Percentiles rank a stretch among this genome's conserved stretches.
Conservation (phyloP, 1,140 invertebrate genomes). For the Tetragnatha versicolor region DNA sequence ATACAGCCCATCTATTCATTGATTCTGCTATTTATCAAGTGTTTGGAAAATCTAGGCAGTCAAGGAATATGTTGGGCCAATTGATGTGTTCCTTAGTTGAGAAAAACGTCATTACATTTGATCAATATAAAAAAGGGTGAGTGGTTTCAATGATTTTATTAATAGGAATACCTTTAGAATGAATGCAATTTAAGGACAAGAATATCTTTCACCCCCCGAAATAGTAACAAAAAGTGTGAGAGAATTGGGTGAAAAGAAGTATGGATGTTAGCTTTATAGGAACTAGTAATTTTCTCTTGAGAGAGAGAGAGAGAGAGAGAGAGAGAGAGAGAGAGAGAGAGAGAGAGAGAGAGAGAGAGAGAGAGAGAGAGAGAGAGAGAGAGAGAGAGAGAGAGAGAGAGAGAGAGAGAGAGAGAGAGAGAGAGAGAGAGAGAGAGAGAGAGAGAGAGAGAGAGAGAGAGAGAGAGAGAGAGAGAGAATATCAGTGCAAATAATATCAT, state of each 20-base stretch:
- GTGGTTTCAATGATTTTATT: no score
- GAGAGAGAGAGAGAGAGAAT: slow-evolving; percentile 10
- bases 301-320: slow-evolving; percentile 16
- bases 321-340: slow-evolving; percentile 16
- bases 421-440: background rate
- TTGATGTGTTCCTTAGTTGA: slow-evolving; percentile 64
- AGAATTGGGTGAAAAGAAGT: no score
- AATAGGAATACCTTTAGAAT: no score
- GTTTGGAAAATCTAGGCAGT: slow-evolving; percentile 63
- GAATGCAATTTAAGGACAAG: no score
- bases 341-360: slow-evolving; percentile 16
- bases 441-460: slow-evolving; percentile 16
- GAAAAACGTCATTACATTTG: slow-evolving; percentile 61
- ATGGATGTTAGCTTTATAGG: no score
- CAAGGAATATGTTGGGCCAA: slow-evolving; percentile 63
- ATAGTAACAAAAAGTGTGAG: no score
- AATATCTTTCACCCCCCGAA: no score
- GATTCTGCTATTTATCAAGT: slow-evolving; percentile 63
- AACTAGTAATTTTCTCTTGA: no score
- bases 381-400: slow-evolving; percentile 16
- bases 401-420: background rate
- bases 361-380: slow-evolving; percentile 16
- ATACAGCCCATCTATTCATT: slow-evolving; percentile 63
- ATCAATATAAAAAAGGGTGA: slow-evolving; percentile 65
- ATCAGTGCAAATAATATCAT: no score